Conservation (phyloP, 2,888 invertebrate species). For the Papilio protenor region DNA sequence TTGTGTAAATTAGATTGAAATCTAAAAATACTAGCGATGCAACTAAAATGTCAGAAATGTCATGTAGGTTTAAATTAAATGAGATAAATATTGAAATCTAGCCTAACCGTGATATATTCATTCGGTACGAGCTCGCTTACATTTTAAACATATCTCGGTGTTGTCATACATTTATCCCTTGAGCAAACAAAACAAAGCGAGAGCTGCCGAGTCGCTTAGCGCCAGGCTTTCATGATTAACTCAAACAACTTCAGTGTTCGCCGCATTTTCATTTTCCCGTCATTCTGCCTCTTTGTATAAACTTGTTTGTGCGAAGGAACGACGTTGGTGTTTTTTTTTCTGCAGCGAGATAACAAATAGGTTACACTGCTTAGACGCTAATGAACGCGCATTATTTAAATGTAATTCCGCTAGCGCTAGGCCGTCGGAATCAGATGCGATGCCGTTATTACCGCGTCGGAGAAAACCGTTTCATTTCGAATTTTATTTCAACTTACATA, state of each 20-base stretch:
- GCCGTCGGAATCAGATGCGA: constrained; percentile 74
- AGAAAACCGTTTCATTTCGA: constrained; percentile 25
- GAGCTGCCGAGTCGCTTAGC: constrained; percentile 59
- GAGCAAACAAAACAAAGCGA: constrained; percentile 62
- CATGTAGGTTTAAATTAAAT: not conserved
- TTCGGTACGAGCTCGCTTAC: constrained; percentile 21
- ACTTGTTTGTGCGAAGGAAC: constrained; percentile 43
- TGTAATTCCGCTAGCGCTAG: constrained; percentile 70
- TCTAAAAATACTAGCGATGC: not conserved
- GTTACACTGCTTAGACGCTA: constrained; percentile 70
- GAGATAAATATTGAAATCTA: constrained; percentile 11
- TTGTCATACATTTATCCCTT: constrained; percentile 51
- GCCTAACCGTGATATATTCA: not conserved
- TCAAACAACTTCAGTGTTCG: constrained; percentile 53
- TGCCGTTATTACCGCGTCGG: constrained; percentile 60
- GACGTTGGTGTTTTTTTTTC: constrained; percentile 52
- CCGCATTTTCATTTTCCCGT: constrained; percentile 59
- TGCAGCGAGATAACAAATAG: constrained; percentile 70
- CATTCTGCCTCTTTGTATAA: constrained; percentile 50
- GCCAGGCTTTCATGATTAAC: constrained; percentile 72
- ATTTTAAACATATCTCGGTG: constrained; percentile 40
- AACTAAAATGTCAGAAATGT: not conserved
- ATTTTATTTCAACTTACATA: constrained; percentile 13
- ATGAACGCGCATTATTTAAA: constrained; percentile 67
- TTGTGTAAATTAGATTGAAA: not conserved